Evolutionary conservation across 2,888 invertebrate species (phyloP), one percentile per base, ranked within the genome.

Genomic region (Conops quadrifasciatus): DNA sequence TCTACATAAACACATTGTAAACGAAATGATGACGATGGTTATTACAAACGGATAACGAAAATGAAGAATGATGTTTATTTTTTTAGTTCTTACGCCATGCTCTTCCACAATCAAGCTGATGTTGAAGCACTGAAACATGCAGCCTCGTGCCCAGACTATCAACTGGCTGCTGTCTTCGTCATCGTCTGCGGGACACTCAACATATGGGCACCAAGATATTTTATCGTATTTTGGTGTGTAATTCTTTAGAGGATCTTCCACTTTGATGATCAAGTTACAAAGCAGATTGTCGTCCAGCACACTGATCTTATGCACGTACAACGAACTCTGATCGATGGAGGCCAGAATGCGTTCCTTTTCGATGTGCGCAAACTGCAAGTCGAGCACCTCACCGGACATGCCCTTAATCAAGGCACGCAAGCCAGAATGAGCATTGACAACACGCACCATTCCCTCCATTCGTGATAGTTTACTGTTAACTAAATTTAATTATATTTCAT

Each of bases 191-290:
- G 78, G 73, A 49, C 75, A 75, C 56, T 78, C 78, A 24, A 83
- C 79, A 87, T 92, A 97, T 0, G 96, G 96, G 82, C 97, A 97
- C 97, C 97, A 97, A 79, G 96, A 93, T 58, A 97, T 91, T 76
- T 94, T 88, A 78, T 92, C 91, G 80, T 87, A 88, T 73, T 87
- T 88, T 45, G 88, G 88, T 0, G 86, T 75, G 79, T 86, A 84
- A 72, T 82, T 83, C 11, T 73, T 66, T 43, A 86, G 74, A 1
- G 85, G 85, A 79, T 86, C 86, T 70, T 85, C 85, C 81, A 86
- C 89, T 87, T 74, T 84, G 73, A 80, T 43, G 30, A 85, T 72
- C 51, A 87, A 85, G 83, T 86, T 87, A 83, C 89, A 91, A 87
- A 88, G 87, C 43, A 91, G 84, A 63, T 87, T 88, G 73, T 88